Conservation (phyloP, 2,797 vertebrate species). For the Octomys mimax region DNA sequence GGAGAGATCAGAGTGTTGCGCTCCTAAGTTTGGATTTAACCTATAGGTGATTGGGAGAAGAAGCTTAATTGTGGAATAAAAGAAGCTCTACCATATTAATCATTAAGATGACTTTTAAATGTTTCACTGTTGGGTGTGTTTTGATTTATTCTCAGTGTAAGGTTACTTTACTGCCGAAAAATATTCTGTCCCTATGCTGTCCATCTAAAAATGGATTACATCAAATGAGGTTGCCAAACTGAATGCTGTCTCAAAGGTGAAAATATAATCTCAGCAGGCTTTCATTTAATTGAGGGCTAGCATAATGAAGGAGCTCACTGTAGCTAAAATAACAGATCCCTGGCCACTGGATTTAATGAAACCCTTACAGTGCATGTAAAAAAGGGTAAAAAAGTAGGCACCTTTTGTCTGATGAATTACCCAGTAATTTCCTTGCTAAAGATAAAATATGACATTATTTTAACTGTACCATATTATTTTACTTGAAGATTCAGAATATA, state of each 20-base stretch:
- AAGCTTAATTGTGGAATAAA: background rate
- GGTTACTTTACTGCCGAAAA: background rate
- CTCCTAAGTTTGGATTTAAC: background rate
- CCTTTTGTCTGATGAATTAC: conserved; percentile 29
- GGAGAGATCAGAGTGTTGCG: background rate
- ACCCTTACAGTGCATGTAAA: conserved; percentile 81
- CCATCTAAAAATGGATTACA: conserved; percentile 40
- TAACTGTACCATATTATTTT: background rate
- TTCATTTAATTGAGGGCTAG: conserved; percentile 74
- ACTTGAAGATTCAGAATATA: conserved; percentile 73
- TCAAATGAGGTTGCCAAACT: conserved; percentile 51
- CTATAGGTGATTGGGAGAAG: background rate
- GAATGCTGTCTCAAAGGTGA: conserved; percentile 75
- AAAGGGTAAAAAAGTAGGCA: conserved; percentile 77
- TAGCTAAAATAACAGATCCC: conserved; percentile 79
- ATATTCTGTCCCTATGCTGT: background rate
- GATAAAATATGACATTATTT: conserved; percentile 73
- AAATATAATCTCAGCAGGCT: conserved; percentile 80
- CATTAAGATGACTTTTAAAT: background rate
- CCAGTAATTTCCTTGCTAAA: conserved; percentile 66
- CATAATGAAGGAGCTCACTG: conserved; percentile 77
- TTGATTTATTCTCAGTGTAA: conserved; percentile 12
- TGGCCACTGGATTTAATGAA: conserved; percentile 79
- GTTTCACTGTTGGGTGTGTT: background rate
- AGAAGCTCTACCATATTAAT: background rate